Base-by-base conservation (phyloP, 1,140 invertebrate genomes). In the Agrilus planipennis region DNA sequence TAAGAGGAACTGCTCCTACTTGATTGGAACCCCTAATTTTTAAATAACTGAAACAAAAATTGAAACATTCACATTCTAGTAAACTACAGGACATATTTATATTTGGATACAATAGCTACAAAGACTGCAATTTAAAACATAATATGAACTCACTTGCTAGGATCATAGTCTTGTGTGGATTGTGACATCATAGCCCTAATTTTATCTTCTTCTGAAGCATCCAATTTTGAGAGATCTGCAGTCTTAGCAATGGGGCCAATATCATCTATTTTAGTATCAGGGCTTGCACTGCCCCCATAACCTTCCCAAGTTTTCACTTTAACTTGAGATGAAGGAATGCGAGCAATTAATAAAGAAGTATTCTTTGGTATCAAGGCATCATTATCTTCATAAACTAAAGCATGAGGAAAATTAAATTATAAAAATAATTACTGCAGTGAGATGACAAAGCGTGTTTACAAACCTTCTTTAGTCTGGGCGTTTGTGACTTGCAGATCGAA, bases 391-490 rank as follows among this genome's bases (percentile, higher is more conserved):
- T 95, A 95, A 55, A 89, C 90, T 95, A 64, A 31, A 78, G 78
- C 49, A 53, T 55, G 59, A 63, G 41, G 6, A 6, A 25, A 31
- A 4, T 25, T 19, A n/a, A 6, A 25, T 7, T 25, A n/a, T n/a
- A 25, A n/a, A 25, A 25, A 25, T n/a, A 25, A n/a, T 25, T n/a
- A n/a, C n/a, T n/a, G n/a, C n/a, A 25, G 11, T 25, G 11, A 6
- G 22, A 6, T 25, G 5, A 11, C 11, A 25, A 25, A 11, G 5
- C 5, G 5, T 25, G 11, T 35, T 16, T 17, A 46, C 64, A 64
- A 71, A 91, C 90, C 87, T 84, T 93, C 87, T 71, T 95, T 93
- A 32, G 90, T 96, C 68, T 97, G 90, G 21, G 92, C 91, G 78
- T 98, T 96, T 15, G 87, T 92, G 40, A 97, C 88, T 64, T 92